phyloP scores from a whole-genome alignment of 2,113 vertebrate species.

The Syngnathus scovelli region DNA sequence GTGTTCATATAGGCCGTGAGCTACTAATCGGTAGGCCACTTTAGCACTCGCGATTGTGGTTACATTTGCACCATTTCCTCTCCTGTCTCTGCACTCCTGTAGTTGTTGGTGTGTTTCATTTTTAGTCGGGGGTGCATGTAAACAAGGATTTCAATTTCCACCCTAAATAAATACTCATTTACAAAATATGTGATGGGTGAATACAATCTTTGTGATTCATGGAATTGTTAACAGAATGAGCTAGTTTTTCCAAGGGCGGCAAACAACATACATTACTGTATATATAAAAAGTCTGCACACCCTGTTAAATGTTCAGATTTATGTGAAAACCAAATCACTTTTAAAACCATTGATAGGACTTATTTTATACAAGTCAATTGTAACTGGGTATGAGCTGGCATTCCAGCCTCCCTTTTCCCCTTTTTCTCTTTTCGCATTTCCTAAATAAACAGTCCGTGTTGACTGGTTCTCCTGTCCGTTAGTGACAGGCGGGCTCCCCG shows the following conservation, averaged over 20 bases:
- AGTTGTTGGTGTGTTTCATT: slow-evolving; percentile 46
- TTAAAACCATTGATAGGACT: too few species aligned
- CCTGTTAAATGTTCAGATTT: too few species aligned
- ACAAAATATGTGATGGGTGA: slow-evolving; percentile 40
- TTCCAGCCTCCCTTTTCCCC: too few species aligned
- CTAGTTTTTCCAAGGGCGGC: slow-evolving; percentile 29
- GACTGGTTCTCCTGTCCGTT: too few species aligned
- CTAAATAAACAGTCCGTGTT: too few species aligned
- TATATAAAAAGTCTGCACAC: too few species aligned
- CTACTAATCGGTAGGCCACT: slow-evolving; percentile 57
- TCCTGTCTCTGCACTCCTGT: slow-evolving; percentile 34
- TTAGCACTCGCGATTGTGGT: slow-evolving; percentile 51
- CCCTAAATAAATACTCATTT: slow-evolving; percentile 49
- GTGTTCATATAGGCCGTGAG: slow-evolving; percentile 44
- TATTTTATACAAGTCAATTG: too few species aligned
- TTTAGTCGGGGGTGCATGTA: slow-evolving; percentile 25
- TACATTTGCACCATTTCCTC: slow-evolving; percentile 46
- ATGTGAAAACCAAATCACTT: too few species aligned
- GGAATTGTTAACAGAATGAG: slow-evolving; percentile 46
- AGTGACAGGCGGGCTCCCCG: too few species aligned
- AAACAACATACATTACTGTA: not conserved
- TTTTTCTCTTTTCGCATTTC: too few species aligned
- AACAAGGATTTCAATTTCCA: slow-evolving; percentile 48
- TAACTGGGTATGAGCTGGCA: too few species aligned
- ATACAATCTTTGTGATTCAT: slow-evolving; percentile 47